phyloP scores from a whole-genome alignment of 2,888 invertebrate genomes.

The Eupelmus urozonus region DNA sequence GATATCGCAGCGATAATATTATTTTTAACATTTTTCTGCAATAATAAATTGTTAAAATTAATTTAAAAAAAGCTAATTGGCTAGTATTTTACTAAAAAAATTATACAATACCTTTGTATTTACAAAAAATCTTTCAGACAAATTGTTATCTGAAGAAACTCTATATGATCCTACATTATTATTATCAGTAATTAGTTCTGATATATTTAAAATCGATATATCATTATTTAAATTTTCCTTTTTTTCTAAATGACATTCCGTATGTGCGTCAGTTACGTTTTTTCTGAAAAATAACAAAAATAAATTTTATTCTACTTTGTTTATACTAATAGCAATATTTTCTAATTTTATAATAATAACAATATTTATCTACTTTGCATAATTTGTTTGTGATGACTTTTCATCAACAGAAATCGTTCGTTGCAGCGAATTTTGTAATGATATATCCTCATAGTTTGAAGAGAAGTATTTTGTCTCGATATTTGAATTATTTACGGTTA shows the following conservation, averaged over 20 bases:
- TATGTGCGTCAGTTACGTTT: background rate
- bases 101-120: conserved; percentile 34
- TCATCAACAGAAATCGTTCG: background rate
- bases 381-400: background rate
- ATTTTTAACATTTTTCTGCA: conserved; percentile 7
- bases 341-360: background rate
- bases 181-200: conserved; percentile 58
- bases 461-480: background rate
- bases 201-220: conserved; percentile 8
- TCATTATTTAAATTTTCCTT: background rate
- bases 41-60: conserved; percentile 13
- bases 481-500: conserved; percentile 7
- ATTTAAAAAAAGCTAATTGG: conserved; percentile 8
- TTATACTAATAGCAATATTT: too few species aligned
- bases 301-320: background rate
- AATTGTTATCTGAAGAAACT: conserved; percentile 52
- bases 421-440: too few species aligned
- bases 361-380: conserved; percentile 14
- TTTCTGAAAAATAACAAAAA: conserved; percentile 18
- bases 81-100: conserved; percentile 1
- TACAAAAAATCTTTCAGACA: background rate
- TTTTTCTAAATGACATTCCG: background rate
- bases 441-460: background rate
- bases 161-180: conserved; percentile 55
- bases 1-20: background rate